Conservation (phyloP, 2,113 vertebrate species). For the Oxygymnocypris stewartii region DNA sequence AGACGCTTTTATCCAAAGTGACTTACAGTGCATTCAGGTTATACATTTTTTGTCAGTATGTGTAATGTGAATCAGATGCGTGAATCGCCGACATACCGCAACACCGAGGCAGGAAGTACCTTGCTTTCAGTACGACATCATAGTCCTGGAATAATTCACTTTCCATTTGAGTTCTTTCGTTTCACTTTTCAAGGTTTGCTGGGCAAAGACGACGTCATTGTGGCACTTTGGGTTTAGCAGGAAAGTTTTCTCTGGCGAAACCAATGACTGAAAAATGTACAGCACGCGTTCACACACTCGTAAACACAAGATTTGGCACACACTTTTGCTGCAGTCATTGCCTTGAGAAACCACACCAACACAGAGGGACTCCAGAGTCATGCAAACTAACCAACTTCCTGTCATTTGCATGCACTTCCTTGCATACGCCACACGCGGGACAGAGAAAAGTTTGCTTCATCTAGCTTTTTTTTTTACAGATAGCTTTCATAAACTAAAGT, state of each 20-base stretch:
- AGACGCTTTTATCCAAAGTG: too few relatives aligned
- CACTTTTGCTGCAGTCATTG: neutral
- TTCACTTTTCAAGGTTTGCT: neutral
- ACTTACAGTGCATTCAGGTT: too few relatives aligned
- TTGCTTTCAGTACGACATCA: neutral
- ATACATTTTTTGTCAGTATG: too few relatives aligned
- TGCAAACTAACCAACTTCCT: neutral
- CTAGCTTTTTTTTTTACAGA: neutral
- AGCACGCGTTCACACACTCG: neutral
- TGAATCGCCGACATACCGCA: neutral
- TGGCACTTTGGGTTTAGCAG: neutral
- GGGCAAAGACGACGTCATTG: neutral
- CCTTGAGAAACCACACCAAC: neutral
- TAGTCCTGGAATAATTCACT: neutral
- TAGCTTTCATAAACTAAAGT: neutral
- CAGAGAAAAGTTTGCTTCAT: neutral
- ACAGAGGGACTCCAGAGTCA: neutral
- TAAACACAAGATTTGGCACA: neutral
- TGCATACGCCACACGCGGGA: neutral
- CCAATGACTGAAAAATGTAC: neutral
- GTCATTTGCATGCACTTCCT: neutral
- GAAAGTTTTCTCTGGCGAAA: neutral
- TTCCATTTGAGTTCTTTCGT: neutral
- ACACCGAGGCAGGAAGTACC: neutral
- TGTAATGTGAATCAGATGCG: conserved; percentile 23